phyloP scores from a whole-genome alignment of 2,888 invertebrate genomes.

The Archips crataeganus region DNA sequence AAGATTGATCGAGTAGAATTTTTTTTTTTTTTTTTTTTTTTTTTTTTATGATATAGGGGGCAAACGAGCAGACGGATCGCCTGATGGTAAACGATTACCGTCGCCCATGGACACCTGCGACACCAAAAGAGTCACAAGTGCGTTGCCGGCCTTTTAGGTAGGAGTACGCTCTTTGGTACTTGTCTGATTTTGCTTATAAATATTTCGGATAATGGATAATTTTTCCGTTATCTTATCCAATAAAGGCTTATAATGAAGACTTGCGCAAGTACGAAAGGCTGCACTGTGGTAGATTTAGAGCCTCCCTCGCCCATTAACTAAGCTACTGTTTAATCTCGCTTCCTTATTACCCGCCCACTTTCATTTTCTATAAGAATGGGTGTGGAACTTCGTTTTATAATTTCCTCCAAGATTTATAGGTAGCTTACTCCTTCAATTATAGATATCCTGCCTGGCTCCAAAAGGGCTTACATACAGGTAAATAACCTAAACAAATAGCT shows the following conservation, averaged over 20 bases:
- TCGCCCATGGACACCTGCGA: too few relatives aligned
- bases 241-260: slow-evolving; percentile 13
- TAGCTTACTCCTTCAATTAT: slow-evolving; percentile 51
- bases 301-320: slow-evolving; percentile 53
- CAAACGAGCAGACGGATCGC: too few relatives aligned
- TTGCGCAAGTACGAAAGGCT: slow-evolving; percentile 44
- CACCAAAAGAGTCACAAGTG: too few relatives aligned
- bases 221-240: neutral
- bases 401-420: slow-evolving; percentile 53
- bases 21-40: too few relatives aligned
- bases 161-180: too few relatives aligned
- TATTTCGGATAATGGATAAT: neutral
- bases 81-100: too few relatives aligned
- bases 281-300: slow-evolving; percentile 53
- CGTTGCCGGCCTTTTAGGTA: too few relatives aligned
- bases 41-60: too few relatives aligned
- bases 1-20: neutral
- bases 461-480: slow-evolving; percentile 14
- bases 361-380: slow-evolving; percentile 58
- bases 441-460: slow-evolving; percentile 44
- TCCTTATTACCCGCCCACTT: slow-evolving; percentile 66
- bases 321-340: slow-evolving; percentile 61
- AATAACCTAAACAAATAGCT: neutral
- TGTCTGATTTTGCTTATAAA: neutral
- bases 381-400: slow-evolving; percentile 52